A percentile compares a stretch with the other conserved stretches of the same genome.
Evolutionary conservation across 2,888 invertebrate genomes (phyloP).

Genomic region (Philereme transversata): DNA sequence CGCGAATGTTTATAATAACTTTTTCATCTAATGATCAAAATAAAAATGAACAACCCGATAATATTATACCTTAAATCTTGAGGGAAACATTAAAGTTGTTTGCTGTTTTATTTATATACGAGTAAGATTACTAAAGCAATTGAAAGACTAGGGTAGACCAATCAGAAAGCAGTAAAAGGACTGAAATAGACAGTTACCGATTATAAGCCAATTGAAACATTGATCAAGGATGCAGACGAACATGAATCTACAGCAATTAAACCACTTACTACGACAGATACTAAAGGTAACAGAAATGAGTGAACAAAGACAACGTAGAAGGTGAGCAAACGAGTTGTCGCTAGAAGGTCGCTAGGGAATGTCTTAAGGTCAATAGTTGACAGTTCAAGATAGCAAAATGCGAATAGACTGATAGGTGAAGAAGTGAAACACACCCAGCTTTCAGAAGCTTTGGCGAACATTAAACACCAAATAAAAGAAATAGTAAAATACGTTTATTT

Average conservation of each 20-base stretch:
- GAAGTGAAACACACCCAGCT: not conserved
- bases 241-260: conserved; percentile 5
- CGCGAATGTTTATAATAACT: no score
- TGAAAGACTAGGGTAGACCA: conserved; percentile 4
- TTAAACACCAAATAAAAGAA: not conserved
- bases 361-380: conserved; percentile 37
- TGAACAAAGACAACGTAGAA: conserved; percentile 19
- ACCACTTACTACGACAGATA: conserved; percentile 3
- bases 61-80: no score
- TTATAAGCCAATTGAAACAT: conserved; percentile 7
- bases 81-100: no score
- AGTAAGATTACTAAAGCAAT: conserved; percentile 1
- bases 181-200: conserved; percentile 9
- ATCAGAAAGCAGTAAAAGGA: conserved; percentile 2
- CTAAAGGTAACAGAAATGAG: conserved; percentile 18
- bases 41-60: no score
- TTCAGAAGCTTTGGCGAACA: not conserved
- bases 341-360: conserved; percentile 34
- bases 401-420: conserved; percentile 22
- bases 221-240: conserved; percentile 10
- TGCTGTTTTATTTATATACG: no score
- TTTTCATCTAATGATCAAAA: no score
- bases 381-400: conserved; percentile 31
- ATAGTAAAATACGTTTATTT: no score
- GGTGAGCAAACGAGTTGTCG: conserved; percentile 22